Evolutionary conservation across 2,797 vertebrate species (phyloP).

Genomic region (Smutsia gigantea): DNA sequence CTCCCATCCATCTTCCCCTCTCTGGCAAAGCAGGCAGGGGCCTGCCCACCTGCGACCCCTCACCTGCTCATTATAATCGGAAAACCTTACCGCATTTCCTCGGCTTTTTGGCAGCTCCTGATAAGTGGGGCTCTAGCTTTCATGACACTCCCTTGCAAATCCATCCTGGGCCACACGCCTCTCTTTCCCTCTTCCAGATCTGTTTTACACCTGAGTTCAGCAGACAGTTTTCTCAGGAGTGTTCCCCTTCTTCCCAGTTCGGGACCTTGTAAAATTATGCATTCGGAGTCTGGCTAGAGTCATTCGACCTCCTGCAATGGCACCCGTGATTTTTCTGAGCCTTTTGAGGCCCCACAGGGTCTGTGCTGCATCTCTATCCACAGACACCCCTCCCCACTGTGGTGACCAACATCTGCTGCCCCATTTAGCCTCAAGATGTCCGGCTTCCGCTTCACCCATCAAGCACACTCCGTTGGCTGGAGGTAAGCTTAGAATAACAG

Average conservation of each 20-base stretch:
- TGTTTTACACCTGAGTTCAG: background rate
- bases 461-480: background rate
- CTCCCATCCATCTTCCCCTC: fast-evolving
- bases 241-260: background rate
- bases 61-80: background rate
- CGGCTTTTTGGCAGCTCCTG: background rate
- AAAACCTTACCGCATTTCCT: background rate
- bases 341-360: background rate
- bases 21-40: background rate
- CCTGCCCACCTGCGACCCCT: fast-evolving
- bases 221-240: background rate
- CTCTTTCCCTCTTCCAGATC: background rate
- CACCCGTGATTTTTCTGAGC: background rate
- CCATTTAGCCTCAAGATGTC: background rate
- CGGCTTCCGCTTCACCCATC: background rate
- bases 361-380: fast-evolving
- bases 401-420: fast-evolving
- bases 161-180: fast-evolving
- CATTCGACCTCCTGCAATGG: background rate
- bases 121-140: background rate
- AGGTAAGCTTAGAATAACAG: background rate
- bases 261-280: background rate
- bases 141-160: background rate
- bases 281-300: background rate
- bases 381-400: background rate